Evolutionary conservation across 2,888 invertebrate species (phyloP).

Genomic region (Pachymerium ferrugineum): DNA sequence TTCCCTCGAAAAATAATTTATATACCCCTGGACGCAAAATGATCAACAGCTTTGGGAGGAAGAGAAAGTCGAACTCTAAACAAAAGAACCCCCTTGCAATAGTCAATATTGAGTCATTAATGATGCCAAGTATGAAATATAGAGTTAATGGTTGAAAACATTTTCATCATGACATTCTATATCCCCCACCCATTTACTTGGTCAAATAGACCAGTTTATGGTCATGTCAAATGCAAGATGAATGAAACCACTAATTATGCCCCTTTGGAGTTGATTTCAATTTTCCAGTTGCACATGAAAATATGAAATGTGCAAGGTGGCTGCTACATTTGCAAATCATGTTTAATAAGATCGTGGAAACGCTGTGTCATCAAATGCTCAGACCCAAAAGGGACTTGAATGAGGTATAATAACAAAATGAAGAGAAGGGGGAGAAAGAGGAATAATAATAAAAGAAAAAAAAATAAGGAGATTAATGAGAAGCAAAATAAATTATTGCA

Average conservation of each 20-base stretch:
- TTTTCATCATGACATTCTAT: background rate
- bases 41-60: too few species aligned
- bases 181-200: background rate
- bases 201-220: background rate
- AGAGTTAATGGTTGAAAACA: background rate
- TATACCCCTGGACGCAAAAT: too few species aligned
- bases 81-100: too few species aligned
- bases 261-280: background rate
- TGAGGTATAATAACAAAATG: background rate
- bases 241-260: constrained; percentile 14
- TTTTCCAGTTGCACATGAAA: background rate
- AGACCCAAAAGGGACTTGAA: background rate
- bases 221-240: background rate
- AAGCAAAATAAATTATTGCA: background rate
- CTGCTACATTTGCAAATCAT: background rate
- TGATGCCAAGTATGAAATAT: too few species aligned
- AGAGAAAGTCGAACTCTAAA: too few species aligned
- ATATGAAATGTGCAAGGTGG: background rate
- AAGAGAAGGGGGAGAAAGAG: background rate
- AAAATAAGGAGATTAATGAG: background rate
- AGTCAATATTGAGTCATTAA: too few species aligned
- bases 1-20: too few species aligned
- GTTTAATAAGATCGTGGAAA: background rate
- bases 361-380: background rate
- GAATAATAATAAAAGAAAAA: background rate